Evolutionary conservation across 2,113 vertebrate species (phyloP).

Genomic region (Tretioscincus oriximinensis): DNA sequence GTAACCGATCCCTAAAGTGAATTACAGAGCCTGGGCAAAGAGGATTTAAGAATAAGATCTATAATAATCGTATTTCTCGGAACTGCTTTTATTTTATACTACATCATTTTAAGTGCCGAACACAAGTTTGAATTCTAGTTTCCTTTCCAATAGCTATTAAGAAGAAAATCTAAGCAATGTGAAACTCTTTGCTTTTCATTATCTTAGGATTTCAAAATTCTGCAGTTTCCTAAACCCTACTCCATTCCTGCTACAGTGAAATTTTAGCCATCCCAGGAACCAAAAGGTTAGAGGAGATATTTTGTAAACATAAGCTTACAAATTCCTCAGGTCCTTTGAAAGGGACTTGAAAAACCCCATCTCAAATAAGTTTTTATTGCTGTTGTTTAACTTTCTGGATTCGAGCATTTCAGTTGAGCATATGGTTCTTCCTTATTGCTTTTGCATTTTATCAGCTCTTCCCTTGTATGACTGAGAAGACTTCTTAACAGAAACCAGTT

Average conservation of each 20-base stretch:
- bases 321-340: conserved; percentile 68
- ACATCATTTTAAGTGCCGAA: conserved; percentile 59
- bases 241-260: conserved; percentile 35
- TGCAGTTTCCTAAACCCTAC: neutral
- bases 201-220: conserved; percentile 45
- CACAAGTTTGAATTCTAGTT: conserved; percentile 49
- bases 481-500: conserved; percentile 31
- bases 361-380: conserved; percentile 52
- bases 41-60: neutral
- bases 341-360: conserved; percentile 67
- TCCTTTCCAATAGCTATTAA: conserved; percentile 40
- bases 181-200: conserved; percentile 53
- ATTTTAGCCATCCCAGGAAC: conserved; percentile 51
- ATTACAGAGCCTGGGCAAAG: too few species aligned
- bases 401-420: conserved; percentile 63
- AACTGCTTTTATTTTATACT: conserved; percentile 55
- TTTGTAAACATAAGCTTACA: conserved; percentile 76
- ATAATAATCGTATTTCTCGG: neutral
- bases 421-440: conserved; percentile 37
- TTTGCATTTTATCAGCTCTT: conserved; percentile 47
- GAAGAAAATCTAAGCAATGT: conserved; percentile 59
- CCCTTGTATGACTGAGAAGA: conserved; percentile 47
- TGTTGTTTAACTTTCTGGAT: conserved; percentile 63
- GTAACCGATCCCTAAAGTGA: too few species aligned
- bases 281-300: conserved; percentile 49